phyloP scores from a whole-genome alignment of 2,113 vertebrate genomes.

The Anhinga rufa region DNA sequence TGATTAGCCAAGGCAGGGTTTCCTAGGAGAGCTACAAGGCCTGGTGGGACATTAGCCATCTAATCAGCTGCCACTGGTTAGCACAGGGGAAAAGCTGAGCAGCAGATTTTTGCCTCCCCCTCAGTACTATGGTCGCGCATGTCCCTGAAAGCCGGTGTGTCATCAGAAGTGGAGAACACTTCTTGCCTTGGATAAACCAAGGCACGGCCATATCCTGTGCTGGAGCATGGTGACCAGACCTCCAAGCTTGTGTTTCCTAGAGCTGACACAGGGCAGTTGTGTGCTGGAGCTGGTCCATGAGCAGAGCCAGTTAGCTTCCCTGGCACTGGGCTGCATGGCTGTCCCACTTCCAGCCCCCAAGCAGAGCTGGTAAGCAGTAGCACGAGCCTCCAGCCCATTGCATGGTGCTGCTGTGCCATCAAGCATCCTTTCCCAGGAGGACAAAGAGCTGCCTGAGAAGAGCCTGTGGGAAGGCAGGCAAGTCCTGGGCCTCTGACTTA shows the following conservation, averaged over 20 bases:
- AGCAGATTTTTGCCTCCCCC: neutral
- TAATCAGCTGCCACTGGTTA: neutral
- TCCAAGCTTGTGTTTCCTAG: neutral
- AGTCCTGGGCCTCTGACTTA: neutral
- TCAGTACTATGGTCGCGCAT: neutral
- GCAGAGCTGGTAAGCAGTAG: neutral
- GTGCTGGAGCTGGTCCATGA: neutral
- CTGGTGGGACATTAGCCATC: neutral
- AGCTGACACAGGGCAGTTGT: neutral
- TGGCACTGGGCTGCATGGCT: fast-evolving
- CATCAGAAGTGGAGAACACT: neutral
- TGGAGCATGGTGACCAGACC: neutral
- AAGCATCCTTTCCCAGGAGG: neutral
- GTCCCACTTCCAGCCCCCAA: neutral
- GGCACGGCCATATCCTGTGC: neutral
- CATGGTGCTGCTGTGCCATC: neutral
- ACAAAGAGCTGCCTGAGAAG: neutral
- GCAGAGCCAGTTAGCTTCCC: neutral
- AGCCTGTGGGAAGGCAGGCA: neutral
- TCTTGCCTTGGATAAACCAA: neutral
- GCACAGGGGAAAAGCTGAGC: neutral
- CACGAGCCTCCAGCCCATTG: neutral
- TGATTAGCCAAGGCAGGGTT: neutral
- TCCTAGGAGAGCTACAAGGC: neutral
- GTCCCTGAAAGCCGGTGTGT: neutral